Percentiles rank a stretch among this genome's conserved stretches.
Evolutionary conservation across 92 coral and sea anemone species (phyloP).

Genomic region (Pocillopora meandrina): DNA sequence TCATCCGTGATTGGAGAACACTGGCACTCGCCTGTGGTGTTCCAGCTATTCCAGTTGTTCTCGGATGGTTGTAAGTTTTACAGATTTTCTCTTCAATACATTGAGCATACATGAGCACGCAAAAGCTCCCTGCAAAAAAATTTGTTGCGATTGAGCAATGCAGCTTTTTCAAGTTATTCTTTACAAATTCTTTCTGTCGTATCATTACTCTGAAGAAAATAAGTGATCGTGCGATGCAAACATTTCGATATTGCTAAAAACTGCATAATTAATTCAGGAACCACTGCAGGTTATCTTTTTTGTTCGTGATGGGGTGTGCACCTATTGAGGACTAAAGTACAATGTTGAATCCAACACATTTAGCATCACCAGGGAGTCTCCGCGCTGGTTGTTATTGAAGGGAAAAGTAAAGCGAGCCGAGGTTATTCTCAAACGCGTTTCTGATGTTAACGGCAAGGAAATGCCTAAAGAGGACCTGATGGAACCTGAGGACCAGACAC

Average conservation of each 20-base stretch:
- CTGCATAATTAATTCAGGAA: background rate
- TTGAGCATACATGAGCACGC: background rate
- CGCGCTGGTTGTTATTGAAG: conserved; percentile 58
- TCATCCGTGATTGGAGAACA: conserved; percentile 59
- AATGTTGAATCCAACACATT: too few relatives aligned
- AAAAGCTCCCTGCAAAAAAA: too few relatives aligned
- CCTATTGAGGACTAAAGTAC: too few relatives aligned
- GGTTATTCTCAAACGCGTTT: conserved; percentile 39
- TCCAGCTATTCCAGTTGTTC: conserved; percentile 19
- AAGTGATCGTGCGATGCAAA: too few relatives aligned
- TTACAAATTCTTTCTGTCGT: too few relatives aligned
- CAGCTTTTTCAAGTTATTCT: too few relatives aligned
- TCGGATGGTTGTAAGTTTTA: conserved; percentile 44
- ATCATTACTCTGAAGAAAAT: too few relatives aligned
- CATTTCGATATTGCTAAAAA: too few relatives aligned
- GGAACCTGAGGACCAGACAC: conserved; percentile 7
- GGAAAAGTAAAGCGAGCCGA: conserved; percentile 58
- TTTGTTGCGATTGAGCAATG: too few relatives aligned
- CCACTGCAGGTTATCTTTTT: background rate
- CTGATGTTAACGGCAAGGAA: conserved; percentile 57
- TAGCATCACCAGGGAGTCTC: conserved; percentile 61
- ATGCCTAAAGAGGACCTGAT: conserved; percentile 19
- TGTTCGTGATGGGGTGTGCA: background rate
- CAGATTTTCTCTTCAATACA: background rate
- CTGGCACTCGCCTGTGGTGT: conserved; percentile 40